Conservation (phyloP, 2,888 invertebrate species). For the Dexiosoma caninum region DNA sequence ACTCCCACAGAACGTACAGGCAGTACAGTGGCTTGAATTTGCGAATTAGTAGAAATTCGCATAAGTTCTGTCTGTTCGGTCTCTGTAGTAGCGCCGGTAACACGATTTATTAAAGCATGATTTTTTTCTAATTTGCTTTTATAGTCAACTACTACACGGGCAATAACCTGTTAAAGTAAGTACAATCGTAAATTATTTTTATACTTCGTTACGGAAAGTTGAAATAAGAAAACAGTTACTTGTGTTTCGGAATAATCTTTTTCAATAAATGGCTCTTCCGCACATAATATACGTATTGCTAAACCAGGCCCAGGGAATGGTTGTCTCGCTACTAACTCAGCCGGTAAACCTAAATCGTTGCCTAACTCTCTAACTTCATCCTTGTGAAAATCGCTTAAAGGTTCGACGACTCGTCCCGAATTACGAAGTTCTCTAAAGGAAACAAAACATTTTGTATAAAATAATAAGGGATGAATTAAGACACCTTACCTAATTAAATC, state of each 20-base stretch:
- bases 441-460: too few relatives aligned
- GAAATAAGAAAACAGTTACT: constrained; percentile 79
- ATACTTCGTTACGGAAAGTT: background rate
- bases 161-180: constrained; percentile 83
- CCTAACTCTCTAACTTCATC: constrained; percentile 96
- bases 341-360: constrained; percentile 91
- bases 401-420: constrained; percentile 95
- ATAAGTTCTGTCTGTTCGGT: constrained; percentile 84
- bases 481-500: constrained; percentile 87
- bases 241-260: constrained; percentile 97
- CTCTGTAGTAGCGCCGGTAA: constrained; percentile 87
- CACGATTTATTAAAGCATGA: constrained; percentile 92
- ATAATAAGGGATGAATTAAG: too few relatives aligned
- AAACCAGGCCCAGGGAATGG: constrained; percentile 99
- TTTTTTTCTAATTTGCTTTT: constrained; percentile 94
- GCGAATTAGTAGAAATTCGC: constrained; percentile 86
- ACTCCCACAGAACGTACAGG: constrained; percentile 98
- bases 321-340: constrained; percentile 93
- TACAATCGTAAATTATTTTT: background rate
- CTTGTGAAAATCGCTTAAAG: constrained; percentile 99
- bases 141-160: constrained; percentile 96
- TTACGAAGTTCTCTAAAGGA: constrained; percentile 82
- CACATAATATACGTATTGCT: constrained; percentile 97
- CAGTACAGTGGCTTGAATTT: constrained; percentile 89
- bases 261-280: constrained; percentile 95